A percentile compares a stretch with the other conserved stretches of the same genome.
These are phyloP conservation scores for Ectropis crepuscularia DNA, from an alignment of 2,888 invertebrate species.

Conservation along the genomic window DNA sequence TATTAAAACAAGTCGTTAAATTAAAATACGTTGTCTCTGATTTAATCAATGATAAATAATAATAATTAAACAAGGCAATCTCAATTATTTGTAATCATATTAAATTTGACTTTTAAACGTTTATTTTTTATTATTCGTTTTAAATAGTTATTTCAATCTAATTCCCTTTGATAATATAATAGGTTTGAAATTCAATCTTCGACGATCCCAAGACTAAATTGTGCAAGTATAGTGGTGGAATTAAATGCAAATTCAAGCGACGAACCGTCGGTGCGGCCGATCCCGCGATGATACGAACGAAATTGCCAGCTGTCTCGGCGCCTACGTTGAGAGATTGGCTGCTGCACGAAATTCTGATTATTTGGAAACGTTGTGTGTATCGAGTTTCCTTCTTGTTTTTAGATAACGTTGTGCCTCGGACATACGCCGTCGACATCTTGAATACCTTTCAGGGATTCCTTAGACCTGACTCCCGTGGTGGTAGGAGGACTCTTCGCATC, in stretches of 20 bases:
- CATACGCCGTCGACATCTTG: too few relatives aligned
- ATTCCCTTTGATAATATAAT: neutral
- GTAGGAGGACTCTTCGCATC: too few relatives aligned
- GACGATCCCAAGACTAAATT: conserved; percentile 5
- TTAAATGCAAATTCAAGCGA: conserved; percentile 27
- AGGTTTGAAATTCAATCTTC: neutral
- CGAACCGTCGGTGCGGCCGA: conserved; percentile 2
- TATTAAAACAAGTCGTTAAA: neutral
- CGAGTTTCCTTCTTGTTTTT: neutral
- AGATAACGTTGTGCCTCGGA: too few relatives aligned
- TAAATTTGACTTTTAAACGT: too few relatives aligned
- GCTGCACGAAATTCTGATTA: conserved; percentile 2
- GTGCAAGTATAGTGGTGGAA: conserved; percentile 17
- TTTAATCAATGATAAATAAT: too few relatives aligned
- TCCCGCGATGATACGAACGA: conserved; percentile 10
- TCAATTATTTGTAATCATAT: too few relatives aligned
- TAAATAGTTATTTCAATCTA: neutral
- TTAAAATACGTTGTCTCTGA: too few relatives aligned
- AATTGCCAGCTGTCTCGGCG: conserved; percentile 29
- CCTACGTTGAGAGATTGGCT: conserved; percentile 11
- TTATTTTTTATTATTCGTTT: too few relatives aligned
- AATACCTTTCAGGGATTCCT: too few relatives aligned
- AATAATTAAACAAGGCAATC: too few relatives aligned
- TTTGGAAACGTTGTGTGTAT: neutral
- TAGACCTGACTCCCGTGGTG: too few relatives aligned